Percentiles rank a stretch among this genome's conserved stretches.
Evolutionary conservation across 1,140 invertebrate species (phyloP).

Genomic region (Ceratosolen solmsi): DNA sequence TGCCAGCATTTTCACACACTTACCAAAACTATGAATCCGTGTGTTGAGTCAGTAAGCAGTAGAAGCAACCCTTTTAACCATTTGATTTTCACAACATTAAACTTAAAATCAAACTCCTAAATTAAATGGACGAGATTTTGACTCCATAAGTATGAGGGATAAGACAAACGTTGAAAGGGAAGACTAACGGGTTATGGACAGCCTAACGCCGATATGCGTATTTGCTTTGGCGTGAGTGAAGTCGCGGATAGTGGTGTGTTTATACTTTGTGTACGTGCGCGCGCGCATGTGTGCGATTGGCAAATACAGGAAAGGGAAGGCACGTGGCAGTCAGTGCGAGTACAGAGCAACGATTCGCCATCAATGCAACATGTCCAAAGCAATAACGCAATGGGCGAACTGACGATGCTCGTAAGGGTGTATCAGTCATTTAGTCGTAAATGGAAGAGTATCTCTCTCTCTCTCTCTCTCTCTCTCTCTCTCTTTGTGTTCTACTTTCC

Average conservation of each 20-base stretch:
- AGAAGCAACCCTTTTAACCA: too few species aligned
- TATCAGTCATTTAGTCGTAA: constrained; percentile 50
- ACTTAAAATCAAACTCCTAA: constrained; percentile 34
- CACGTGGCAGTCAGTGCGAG: neutral
- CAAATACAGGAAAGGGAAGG: constrained; percentile 20
- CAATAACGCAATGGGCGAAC: constrained; percentile 27
- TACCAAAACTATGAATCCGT: too few species aligned
- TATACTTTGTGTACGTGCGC: neutral
- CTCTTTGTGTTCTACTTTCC: neutral
- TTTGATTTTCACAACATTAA: neutral
- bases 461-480: constrained; percentile 11
- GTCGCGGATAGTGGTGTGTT: neutral
- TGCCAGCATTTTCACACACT: too few species aligned
- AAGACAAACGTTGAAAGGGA: too few species aligned
- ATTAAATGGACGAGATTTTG: constrained; percentile 14
- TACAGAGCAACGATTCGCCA: constrained; percentile 26
- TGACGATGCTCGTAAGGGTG: constrained; percentile 1
- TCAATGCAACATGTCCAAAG: constrained; percentile 33
- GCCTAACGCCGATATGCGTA: neutral
- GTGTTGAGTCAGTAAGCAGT: too few species aligned
- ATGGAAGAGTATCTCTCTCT: constrained; percentile 30
- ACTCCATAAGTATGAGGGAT: neutral
- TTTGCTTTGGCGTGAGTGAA: constrained; percentile 23
- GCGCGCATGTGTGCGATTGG: neutral
- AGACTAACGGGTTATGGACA: neutral